A percentile compares a stretch with the other conserved stretches of the same genome.
These are phyloP conservation scores for Diadema setosum DNA, from an alignment of 35 echinoderm and acorn worm genomes.

Conservation along the genomic window DNA sequence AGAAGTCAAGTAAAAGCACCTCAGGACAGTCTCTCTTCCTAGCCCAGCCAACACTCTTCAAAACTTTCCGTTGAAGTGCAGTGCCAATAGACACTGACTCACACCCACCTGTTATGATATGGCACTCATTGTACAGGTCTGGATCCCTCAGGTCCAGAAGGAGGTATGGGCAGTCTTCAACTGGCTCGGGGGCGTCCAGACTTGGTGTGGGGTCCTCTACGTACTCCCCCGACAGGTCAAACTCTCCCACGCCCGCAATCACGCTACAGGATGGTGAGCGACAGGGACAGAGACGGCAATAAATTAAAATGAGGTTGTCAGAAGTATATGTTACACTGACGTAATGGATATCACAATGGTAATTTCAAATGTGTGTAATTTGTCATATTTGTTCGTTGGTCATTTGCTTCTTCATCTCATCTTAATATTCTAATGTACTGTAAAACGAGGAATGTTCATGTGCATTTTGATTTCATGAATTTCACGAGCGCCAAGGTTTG, in stretches of 20 bases:
- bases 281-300: too few species aligned
- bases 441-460: too few species aligned
- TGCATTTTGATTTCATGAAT: too few species aligned
- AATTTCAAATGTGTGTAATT: not conserved
- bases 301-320: too few species aligned
- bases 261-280: constrained; percentile 70
- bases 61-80: too few species aligned
- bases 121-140: constrained; percentile 83
- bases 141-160: constrained; percentile 78
- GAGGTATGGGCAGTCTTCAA: constrained; percentile 56
- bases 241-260: constrained; percentile 86
- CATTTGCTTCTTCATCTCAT: not conserved
- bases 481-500: too few species aligned
- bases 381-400: not conserved
- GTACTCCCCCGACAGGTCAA: constrained; percentile 50
- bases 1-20: too few species aligned
- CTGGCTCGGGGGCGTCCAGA: constrained; percentile 23
- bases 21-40: too few species aligned
- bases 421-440: not conserved
- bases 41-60: too few species aligned
- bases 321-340: not conserved
- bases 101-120: constrained; percentile 83
- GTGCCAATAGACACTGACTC: too few species aligned
- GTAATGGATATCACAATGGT: not conserved
- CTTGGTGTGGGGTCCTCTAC: constrained; percentile 38